phyloP scores from a whole-genome alignment of 2,888 invertebrate species.

The Eupithecia insigniata region DNA sequence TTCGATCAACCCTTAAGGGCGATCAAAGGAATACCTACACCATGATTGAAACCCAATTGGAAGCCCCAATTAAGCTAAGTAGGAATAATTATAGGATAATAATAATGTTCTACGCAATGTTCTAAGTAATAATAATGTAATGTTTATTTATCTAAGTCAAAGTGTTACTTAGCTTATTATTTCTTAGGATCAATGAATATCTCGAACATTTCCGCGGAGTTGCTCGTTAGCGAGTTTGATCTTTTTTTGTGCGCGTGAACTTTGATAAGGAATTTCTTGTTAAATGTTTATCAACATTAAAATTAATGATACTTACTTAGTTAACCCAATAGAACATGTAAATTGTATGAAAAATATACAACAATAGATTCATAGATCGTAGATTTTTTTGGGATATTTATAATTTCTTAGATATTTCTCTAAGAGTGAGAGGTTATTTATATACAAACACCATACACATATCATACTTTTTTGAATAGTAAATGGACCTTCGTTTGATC shows the following conservation, averaged over 20 bases:
- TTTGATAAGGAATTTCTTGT: constrained; percentile 4
- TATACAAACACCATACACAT: too few species aligned
- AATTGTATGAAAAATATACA: not conserved
- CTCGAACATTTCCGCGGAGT: not conserved
- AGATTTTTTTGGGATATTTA: too few species aligned
- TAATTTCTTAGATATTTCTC: too few species aligned
- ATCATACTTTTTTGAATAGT: too few species aligned
- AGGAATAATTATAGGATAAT: not conserved
- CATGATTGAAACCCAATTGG: not conserved
- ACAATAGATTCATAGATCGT: not conserved
- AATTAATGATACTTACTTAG: not conserved
- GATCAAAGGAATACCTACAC: not conserved
- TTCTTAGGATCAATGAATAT: constrained; percentile 1
- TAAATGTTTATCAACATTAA: not conserved
- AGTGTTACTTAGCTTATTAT: not conserved
- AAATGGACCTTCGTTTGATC: too few species aligned
- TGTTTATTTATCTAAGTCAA: not conserved
- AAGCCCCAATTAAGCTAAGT: not conserved
- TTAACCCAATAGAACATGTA: not conserved
- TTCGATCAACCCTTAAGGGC: not conserved
- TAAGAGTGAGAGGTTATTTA: too few species aligned
- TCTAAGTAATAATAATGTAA: not conserved
- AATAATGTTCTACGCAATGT: not conserved
- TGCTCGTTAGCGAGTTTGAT: not conserved
- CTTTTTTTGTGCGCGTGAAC: not conserved